Base-by-base conservation (phyloP, 2,797 vertebrate species). In the Ambastaia sidthimunki region DNA sequence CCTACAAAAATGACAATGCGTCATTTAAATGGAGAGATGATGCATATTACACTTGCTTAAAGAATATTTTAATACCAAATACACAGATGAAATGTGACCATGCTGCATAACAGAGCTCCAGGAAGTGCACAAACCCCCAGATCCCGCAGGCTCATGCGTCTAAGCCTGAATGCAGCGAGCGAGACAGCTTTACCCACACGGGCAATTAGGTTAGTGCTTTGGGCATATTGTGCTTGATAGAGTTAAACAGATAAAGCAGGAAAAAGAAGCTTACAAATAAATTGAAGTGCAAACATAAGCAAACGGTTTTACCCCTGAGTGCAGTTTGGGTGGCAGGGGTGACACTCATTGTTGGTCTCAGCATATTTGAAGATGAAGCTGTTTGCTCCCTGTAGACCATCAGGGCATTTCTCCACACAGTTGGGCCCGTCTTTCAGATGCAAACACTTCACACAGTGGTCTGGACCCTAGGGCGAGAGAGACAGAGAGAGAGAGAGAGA, bases 321-420 rank as follows among this genome's bases (percentile, higher is more conserved):
- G 83, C 96, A 97, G 91, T 97, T 97, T 3, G 91, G 90, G 41
- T 97, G 95, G 80, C 96, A 97, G 0, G 96, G 96, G 7, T 93
- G 95, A 59, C 96, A 97, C 82, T 96, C 95, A 16, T 89, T 93
- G 76, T 96, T 94, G 83, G 93, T 92, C 80, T 97, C 94, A 0
- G 95, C 95, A 0, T 95, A 97, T 87, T 97, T 97, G 89, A 96
- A 97, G 82, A 97, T 96, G 86, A 97, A 96, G 85, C 95, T 95
- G 88, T 92, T 95, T 34, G 95, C 90, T 0, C 96, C 95, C 80
- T 96, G 95, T 37, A 96, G 89, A 16, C 96, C 96, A 69, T 96
- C 95, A 1, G 95, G 95, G 67, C 96, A 97, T 83, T 96, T 97
- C 77, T 96, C 96, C 85, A 97, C 96, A 82, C 96, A 97, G 4